phyloP scores from a whole-genome alignment of 2,888 invertebrate genomes.

The Diabrotica balteata region DNA sequence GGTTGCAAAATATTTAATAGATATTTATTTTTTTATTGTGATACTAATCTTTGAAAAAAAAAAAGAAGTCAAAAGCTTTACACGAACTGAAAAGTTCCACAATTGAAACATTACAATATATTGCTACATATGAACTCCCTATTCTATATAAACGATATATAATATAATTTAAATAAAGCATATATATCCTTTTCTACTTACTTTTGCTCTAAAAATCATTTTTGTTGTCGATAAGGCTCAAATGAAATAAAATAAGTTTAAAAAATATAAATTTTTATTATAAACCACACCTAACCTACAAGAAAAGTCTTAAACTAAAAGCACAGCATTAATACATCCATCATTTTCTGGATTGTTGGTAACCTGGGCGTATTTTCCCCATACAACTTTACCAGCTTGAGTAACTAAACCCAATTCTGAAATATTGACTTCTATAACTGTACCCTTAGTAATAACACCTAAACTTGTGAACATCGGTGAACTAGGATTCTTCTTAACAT shows the following conservation, averaged over 20 bases:
- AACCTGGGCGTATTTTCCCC: slow-evolving; percentile 99
- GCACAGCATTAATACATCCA: slow-evolving; percentile 98
- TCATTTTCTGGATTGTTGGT: slow-evolving; percentile 99
- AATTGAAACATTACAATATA: no score
- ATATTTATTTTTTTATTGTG: no score
- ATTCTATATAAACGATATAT: no score
- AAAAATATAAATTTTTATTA: slow-evolving; percentile 7
- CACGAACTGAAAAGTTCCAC: no score
- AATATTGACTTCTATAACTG: slow-evolving; percentile 97
- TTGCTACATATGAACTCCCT: no score
- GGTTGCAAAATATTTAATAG: no score
- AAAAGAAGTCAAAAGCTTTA: no score
- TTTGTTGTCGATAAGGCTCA: neutral
- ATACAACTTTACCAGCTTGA: slow-evolving; percentile 98
- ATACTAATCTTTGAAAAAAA: no score
- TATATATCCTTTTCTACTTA: no score
- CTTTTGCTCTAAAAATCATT: no score
- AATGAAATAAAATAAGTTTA: neutral
- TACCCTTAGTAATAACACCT: slow-evolving; percentile 98
- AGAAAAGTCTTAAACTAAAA: slow-evolving; percentile 75
- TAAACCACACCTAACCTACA: neutral
- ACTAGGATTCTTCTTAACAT: slow-evolving; percentile 98
- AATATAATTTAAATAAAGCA: no score
- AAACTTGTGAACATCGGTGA: slow-evolving; percentile 96
- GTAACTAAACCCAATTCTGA: slow-evolving; percentile 98